Conservation (phyloP, 2,888 invertebrate species). For the Ectemnius cavifrons region DNA sequence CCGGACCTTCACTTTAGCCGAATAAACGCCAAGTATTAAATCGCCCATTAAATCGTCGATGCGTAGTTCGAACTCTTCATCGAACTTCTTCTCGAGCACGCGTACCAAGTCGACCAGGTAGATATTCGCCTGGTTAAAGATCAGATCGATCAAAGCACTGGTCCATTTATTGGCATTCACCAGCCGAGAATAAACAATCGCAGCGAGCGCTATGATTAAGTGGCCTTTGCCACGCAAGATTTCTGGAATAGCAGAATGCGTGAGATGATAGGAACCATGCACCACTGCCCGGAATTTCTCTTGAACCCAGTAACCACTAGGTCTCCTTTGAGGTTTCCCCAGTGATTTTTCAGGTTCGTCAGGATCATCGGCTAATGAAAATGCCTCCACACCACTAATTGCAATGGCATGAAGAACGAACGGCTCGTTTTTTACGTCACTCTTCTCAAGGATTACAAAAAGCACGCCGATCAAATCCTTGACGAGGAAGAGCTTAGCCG, state of each 20-base stretch:
- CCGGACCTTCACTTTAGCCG: constrained; percentile 69
- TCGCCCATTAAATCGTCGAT: constrained; percentile 70
- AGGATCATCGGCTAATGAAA: constrained; percentile 44
- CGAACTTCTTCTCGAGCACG: constrained; percentile 67
- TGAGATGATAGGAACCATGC: constrained; percentile 69
- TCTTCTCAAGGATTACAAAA: constrained; percentile 71
- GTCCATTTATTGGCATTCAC: constrained; percentile 72
- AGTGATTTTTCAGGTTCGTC: constrained; percentile 45
- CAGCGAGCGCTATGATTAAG: constrained; percentile 67
- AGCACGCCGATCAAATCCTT: constrained; percentile 64
- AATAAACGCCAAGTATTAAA: constrained; percentile 71
- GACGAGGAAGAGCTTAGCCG: constrained; percentile 70
- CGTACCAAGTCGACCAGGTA: constrained; percentile 71
- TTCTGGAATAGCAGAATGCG: constrained; percentile 61
- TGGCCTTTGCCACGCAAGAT: constrained; percentile 66
- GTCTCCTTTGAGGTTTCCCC: constrained; percentile 56
- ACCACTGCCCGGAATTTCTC: constrained; percentile 68
- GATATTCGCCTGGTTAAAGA: constrained; percentile 74
- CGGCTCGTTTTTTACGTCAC: constrained; percentile 67
- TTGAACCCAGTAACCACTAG: constrained; percentile 68
- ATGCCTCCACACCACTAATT: constrained; percentile 52
- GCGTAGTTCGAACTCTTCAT: constrained; percentile 63
- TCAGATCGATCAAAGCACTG: constrained; percentile 68
- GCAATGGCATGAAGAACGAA: constrained; percentile 67
- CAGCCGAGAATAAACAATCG: constrained; percentile 69